A percentile compares a stretch with the other conserved stretches of the same genome.
These are phyloP conservation scores for Tichodroma muraria DNA, from an alignment of 2,113 vertebrate species.

Conservation along the genomic window DNA sequence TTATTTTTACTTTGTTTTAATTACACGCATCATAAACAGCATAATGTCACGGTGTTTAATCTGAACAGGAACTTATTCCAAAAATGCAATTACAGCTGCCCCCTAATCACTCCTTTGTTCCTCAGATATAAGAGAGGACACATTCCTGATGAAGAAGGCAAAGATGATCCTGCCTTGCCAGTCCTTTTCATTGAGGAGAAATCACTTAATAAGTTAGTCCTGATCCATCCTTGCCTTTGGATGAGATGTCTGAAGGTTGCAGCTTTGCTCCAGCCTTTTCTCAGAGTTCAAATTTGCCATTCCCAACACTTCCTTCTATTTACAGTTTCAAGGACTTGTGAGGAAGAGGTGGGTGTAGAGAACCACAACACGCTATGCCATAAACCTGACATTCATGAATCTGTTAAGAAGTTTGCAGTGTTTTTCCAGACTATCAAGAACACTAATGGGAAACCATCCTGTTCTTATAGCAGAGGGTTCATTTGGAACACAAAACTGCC, in stretches of 20 bases:
- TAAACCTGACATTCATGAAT: background rate
- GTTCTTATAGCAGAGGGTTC: background rate
- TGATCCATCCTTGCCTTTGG: background rate
- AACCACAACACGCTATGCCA: background rate
- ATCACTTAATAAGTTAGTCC: background rate
- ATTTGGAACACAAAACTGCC: background rate
- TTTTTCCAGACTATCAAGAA: background rate
- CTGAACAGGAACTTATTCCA: background rate
- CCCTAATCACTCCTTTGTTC: background rate
- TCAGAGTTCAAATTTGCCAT: background rate
- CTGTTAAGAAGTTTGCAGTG: background rate
- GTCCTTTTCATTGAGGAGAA: background rate
- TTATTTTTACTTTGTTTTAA: constrained; percentile 19
- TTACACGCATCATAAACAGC: background rate
- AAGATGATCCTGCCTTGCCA: background rate
- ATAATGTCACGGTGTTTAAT: background rate
- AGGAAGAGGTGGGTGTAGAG: background rate
- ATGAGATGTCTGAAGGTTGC: background rate
- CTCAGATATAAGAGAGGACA: background rate
- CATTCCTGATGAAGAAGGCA: background rate
- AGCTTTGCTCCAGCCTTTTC: background rate
- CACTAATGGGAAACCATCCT: background rate
- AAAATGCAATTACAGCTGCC: constrained; percentile 19
- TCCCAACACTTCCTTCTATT: background rate
- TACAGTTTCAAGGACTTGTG: background rate